Evolutionary conservation across 2,113 vertebrate species (phyloP), one percentile per base, ranked within the genome.

Genomic region (Gnathonemus echidnorhynchus): DNA sequence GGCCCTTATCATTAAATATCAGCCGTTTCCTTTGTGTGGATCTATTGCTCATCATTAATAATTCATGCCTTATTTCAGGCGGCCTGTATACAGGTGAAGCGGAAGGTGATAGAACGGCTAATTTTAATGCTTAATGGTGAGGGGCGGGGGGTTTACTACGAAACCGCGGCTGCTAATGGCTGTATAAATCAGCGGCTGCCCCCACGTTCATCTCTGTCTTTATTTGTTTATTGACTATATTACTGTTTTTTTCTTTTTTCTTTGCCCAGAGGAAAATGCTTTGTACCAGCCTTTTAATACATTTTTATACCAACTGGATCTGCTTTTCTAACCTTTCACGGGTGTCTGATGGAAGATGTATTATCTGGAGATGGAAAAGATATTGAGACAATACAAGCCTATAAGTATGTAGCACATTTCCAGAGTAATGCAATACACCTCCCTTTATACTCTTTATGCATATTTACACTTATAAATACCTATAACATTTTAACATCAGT

Each of bases 41-140:
- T 97, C 97, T 97, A 98, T 96, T 98, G 97, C 96, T 97, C 96
- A 97, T 95, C 97, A 98, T 99, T 97, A 99, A 99, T 99, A 98
- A 99, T 99, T 98, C 97, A 99, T 98, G 94, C 97, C 95, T 97
- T 97, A 97, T 98, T 98, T 98, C 97, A 97, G 97, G 97, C 97
- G 97, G 98, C 97, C 96, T 98, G 95, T 98, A 98, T 98, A 98
- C 98, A 98, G 98, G 98, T 99, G 98, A 98, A 98, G 96, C 96
- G 94, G 93, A 95, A 88, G 92, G 96, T 96, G 95, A 96, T 95
- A 93, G 95, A 97, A 97, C 95, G 96, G 95, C 95, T 96, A 94
- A 95, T 96, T 96, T 97, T 95, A 95, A 97, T 96, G 97, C 97
- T 97, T 98, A 98, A 99, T 98, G 97, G 97, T 95, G 93, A 96